phyloP scores from a whole-genome alignment of 2,797 vertebrate species.

The Zenarchopterus dispar region DNA sequence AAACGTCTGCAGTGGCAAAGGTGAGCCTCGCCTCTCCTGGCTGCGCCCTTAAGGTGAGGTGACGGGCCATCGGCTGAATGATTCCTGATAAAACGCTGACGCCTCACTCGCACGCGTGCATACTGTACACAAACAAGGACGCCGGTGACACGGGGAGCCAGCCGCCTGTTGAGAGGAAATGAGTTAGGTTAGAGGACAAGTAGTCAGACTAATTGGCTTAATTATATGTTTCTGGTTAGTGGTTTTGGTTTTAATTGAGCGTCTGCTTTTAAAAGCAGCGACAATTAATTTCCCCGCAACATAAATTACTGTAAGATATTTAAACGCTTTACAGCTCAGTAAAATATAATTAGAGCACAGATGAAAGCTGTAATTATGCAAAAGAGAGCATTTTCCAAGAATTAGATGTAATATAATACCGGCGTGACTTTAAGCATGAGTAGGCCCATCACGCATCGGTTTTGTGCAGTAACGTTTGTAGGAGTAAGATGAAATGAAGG shows the following conservation, averaged over 20 bases:
- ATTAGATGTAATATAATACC: conserved; percentile 33
- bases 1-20: conserved; percentile 81
- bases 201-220: conserved; percentile 32
- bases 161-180: conserved; percentile 54
- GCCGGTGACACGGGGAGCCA: conserved; percentile 53
- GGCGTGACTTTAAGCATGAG: conserved; percentile 49
- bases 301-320: conserved; percentile 18
- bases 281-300: conserved; percentile 9
- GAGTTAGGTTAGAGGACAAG: conserved; percentile 48
- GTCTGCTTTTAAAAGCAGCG: conserved; percentile 20
- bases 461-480: conserved; percentile 61
- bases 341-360: conserved; percentile 18
- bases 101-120: conserved; percentile 45
- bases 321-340: conserved; percentile 23
- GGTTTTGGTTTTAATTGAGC: conserved; percentile 13
- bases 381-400: conserved; percentile 34
- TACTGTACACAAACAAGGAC: conserved; percentile 62
- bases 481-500: conserved; percentile 68
- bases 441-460: conserved; percentile 50
- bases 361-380: conserved; percentile 35
- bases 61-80: conserved; percentile 71
- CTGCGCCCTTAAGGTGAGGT: conserved; percentile 66
- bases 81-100: conserved; percentile 77
- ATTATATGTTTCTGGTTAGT: conserved; percentile 15
- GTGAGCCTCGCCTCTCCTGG: conserved; percentile 65